A percentile compares a stretch with the other conserved stretches of the same genome.
Evolutionary conservation across 2,797 vertebrate species (phyloP).

Genomic region (Malurus leucopterus): DNA sequence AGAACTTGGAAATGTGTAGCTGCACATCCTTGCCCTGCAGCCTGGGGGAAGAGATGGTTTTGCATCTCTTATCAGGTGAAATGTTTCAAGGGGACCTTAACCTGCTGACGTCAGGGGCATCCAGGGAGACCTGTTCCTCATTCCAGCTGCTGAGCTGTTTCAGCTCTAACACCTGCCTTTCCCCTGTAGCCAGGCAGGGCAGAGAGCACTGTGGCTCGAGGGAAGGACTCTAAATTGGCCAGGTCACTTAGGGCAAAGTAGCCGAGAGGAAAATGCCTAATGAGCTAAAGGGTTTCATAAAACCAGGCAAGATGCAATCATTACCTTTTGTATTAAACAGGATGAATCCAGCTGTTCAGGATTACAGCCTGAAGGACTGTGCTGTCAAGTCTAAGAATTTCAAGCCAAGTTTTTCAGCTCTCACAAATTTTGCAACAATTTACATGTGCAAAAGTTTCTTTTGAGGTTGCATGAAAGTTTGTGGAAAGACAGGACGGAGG

Average conservation of each 20-base stretch:
- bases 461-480: not conserved
- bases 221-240: not conserved
- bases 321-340: not conserved
- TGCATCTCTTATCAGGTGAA: not conserved
- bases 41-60: not conserved
- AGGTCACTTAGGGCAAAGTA: not conserved
- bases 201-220: not conserved
- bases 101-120: not conserved
- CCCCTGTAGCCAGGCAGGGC: not conserved
- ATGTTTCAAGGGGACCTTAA: not conserved
- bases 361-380: slow-evolving; percentile 12
- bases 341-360: slow-evolving; percentile 18
- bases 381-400: slow-evolving; percentile 14
- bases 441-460: not conserved
- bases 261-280: not conserved
- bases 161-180: not conserved
- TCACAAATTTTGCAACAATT: not conserved
- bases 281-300: not conserved
- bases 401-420: slow-evolving; percentile 19
- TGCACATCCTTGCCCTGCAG: not conserved
- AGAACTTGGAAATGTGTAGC: not conserved
- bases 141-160: not conserved
- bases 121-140: not conserved
- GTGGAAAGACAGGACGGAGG: not conserved
- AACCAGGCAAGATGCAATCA: not conserved